Evolutionary conservation across 2,113 vertebrate genomes (phyloP).

Genomic region (Poicephalus gulielmi): DNA sequence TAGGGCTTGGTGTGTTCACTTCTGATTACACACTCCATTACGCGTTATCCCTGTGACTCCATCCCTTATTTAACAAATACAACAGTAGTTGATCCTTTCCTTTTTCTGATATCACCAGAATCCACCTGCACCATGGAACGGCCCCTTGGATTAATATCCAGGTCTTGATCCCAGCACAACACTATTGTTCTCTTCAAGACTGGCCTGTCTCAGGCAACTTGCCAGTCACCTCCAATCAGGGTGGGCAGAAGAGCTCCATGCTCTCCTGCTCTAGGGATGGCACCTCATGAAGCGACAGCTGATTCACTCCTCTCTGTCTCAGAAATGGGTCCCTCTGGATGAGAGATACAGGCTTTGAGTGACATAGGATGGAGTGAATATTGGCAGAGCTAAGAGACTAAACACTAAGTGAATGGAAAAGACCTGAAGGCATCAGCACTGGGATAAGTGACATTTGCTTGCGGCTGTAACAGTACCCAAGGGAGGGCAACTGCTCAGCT

Average conservation of each 20-base stretch:
- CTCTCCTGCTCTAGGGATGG: neutral
- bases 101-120: neutral
- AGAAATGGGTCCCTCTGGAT: neutral
- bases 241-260: neutral
- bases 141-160: neutral
- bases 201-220: neutral
- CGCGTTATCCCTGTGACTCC: neutral
- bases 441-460: neutral
- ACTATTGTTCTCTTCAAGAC: neutral
- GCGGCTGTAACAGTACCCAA: neutral
- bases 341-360: neutral
- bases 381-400: neutral
- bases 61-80: neutral
- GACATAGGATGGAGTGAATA: neutral
- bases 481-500: neutral
- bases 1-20: neutral
- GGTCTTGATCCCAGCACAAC: neutral
- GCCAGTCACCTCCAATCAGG: neutral
- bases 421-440: neutral
- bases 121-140: neutral
- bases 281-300: neutral
- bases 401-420: neutral
- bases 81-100: neutral
- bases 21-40: neutral
- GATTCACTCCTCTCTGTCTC: neutral